A percentile compares a stretch with the other conserved stretches of the same genome.
These are phyloP conservation scores for Glaucomys volans DNA, from an alignment of 2,113 vertebrate species.

Conservation along the genomic window DNA sequence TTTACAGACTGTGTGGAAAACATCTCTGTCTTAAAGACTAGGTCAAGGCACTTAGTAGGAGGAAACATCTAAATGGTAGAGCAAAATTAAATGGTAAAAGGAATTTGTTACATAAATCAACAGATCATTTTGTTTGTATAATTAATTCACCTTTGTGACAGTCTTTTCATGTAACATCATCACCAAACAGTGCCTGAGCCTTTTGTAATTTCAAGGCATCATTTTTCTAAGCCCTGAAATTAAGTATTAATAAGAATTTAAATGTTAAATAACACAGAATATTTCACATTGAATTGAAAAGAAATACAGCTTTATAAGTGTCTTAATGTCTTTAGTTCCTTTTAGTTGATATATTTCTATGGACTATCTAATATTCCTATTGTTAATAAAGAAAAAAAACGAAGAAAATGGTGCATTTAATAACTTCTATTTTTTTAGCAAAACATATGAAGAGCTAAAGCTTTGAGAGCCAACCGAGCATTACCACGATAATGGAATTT, in stretches of 20 bases:
- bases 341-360: conserved; percentile 43
- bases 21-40: neutral
- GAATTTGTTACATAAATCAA: neutral
- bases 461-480: conserved; percentile 51
- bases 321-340: conserved; percentile 59
- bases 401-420: conserved; percentile 57
- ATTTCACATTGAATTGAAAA: conserved; percentile 47
- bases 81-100: conserved; percentile 41
- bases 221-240: conserved; percentile 54
- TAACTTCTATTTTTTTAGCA: conserved; percentile 63
- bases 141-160: neutral
- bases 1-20: neutral
- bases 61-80: conserved; percentile 29
- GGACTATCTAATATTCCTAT: conserved; percentile 41
- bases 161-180: neutral
- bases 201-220: conserved; percentile 42
- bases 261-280: conserved; percentile 49
- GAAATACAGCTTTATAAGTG: conserved; percentile 5
- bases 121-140: neutral
- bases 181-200: neutral
- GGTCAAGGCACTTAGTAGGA: conserved; percentile 22
- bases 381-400: conserved; percentile 56
- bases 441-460: conserved; percentile 56
- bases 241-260: conserved; percentile 52
- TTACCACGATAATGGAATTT: conserved; percentile 67